Percentiles rank a stretch among this genome's conserved stretches.
phyloP scores from a whole-genome alignment of 2,113 vertebrate genomes.

The Pelmatolapia mariae region DNA sequence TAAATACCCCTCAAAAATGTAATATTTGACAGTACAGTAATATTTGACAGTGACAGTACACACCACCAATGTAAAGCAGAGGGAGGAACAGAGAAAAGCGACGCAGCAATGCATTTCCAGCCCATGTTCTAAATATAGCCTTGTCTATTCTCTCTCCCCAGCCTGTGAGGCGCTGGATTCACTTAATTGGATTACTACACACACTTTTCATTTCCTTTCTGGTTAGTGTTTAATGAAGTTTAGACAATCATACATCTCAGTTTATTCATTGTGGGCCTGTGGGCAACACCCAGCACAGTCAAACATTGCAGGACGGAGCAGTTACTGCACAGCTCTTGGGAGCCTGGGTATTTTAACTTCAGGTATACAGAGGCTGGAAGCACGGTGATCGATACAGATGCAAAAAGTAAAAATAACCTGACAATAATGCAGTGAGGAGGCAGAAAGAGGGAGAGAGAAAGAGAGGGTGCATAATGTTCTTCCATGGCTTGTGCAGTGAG shows the following conservation, averaged over 20 bases:
- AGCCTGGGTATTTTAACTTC: neutral
- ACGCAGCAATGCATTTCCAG: constrained; percentile 18
- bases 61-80: neutral
- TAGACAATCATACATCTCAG: constrained; percentile 34
- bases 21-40: neutral
- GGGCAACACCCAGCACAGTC: neutral
- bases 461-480: neutral
- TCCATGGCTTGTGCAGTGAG: neutral
- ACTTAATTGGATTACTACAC: constrained; percentile 49
- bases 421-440: neutral
- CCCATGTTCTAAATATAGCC: constrained; percentile 48
- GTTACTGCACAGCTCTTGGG: neutral
- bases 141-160: constrained; percentile 3
- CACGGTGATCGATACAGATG: neutral
- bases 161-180: constrained; percentile 18
- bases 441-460: neutral
- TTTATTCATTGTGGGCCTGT: neutral
- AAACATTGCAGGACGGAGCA: neutral
- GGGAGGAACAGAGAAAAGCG: neutral
- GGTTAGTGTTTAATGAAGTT: constrained; percentile 42
- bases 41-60: neutral
- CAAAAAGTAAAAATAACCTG: neutral
- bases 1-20: neutral
- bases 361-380: neutral
- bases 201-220: constrained; percentile 53